Conservation (phyloP, 1,140 invertebrate species). For the Littorina saxatilis region DNA sequence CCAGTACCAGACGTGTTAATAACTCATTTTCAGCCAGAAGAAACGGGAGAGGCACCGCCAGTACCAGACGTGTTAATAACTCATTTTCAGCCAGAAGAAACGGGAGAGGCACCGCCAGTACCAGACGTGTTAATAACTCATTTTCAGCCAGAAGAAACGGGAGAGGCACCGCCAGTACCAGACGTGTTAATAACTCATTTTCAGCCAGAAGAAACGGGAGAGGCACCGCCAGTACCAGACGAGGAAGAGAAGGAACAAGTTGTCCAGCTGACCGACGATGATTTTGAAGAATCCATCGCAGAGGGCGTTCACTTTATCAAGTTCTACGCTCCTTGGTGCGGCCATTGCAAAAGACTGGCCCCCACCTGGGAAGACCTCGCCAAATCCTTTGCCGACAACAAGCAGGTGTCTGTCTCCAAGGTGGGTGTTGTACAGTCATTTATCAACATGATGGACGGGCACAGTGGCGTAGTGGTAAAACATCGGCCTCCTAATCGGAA, state of each 20-base stretch:
- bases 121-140: too few relatives aligned
- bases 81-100: too few relatives aligned
- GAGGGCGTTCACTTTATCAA: constrained; percentile 88
- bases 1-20: too few relatives aligned
- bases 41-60: too few relatives aligned
- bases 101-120: too few relatives aligned
- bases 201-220: neutral
- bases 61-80: too few relatives aligned
- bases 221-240: neutral
- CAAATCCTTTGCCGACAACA: constrained; percentile 90
- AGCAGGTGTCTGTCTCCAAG: constrained; percentile 77
- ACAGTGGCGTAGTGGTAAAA: too few relatives aligned
- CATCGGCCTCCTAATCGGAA: too few relatives aligned
- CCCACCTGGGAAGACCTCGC: constrained; percentile 97
- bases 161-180: too few relatives aligned
- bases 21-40: too few relatives aligned
- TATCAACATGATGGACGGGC: neutral
- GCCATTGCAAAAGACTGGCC: constrained; percentile 93
- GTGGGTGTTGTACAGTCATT: constrained; percentile 39
- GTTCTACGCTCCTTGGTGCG: constrained; percentile 92
- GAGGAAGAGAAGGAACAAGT: constrained; percentile 68
- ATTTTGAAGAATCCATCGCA: constrained; percentile 82
- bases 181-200: too few relatives aligned
- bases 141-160: too few relatives aligned
- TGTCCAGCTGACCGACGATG: constrained; percentile 84